Percentiles rank a stretch among this genome's conserved stretches.
phyloP scores from a whole-genome alignment of 1,140 invertebrate species.

The Drosophila sturtevanti region DNA sequence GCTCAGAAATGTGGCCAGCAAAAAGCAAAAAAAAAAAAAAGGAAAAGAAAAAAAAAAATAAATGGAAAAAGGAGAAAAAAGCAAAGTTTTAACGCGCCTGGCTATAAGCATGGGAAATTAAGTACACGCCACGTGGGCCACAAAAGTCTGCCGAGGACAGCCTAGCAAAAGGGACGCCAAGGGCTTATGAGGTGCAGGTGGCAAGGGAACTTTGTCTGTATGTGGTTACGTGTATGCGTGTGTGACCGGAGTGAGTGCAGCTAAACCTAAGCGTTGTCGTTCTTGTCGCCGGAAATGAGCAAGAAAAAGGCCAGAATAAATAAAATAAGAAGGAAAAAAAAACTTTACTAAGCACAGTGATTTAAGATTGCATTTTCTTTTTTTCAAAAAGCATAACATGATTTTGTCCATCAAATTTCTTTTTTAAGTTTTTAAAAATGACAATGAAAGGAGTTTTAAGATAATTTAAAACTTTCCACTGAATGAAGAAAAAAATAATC shows the following conservation, averaged over 20 bases:
- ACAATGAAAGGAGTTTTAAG: not conserved
- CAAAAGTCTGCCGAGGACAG: conserved; percentile 62
- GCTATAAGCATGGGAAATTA: conserved; percentile 71
- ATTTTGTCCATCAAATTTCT: not conserved
- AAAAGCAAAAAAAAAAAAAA: conserved; percentile 1
- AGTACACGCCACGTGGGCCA: conserved; percentile 75
- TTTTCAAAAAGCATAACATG: not conserved
- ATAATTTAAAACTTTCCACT: not conserved
- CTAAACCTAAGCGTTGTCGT: conserved; percentile 40
- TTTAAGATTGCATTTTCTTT: not conserved
- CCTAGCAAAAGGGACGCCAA: conserved; percentile 14
- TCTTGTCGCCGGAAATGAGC: conserved; percentile 66
- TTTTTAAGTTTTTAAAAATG: too few relatives aligned
- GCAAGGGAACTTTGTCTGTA: conserved; percentile 16
- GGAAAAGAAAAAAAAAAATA: not conserved
- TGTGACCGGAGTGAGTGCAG: conserved; percentile 53
- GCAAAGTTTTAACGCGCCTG: conserved; percentile 61
- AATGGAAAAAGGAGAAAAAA: conserved; percentile 47
- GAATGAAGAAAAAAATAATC: not conserved
- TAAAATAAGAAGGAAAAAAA: conserved; percentile 9
- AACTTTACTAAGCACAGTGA: conserved; percentile 24
- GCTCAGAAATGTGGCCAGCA: conserved; percentile 3
- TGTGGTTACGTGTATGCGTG: conserved; percentile 28
- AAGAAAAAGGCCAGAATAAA: conserved; percentile 37
- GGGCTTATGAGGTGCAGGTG: not conserved